Evolutionary conservation across 2,113 vertebrate species (phyloP), one percentile per base, ranked within the genome.

Genomic region (Nestor notabilis): DNA sequence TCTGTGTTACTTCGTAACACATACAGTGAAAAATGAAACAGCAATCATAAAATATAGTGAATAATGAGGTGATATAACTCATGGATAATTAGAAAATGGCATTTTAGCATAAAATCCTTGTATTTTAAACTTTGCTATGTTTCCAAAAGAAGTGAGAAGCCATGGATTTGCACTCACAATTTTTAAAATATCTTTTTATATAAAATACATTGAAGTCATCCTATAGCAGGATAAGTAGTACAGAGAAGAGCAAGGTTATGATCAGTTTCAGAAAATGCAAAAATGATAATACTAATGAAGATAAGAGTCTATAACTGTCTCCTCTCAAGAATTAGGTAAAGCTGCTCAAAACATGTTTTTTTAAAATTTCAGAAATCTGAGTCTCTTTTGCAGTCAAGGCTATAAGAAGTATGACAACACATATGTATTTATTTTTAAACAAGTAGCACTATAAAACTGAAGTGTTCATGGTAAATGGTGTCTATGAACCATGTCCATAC

Each of bases 401-500:
- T 50, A 33, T 25, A 60, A 46, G 11, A 47, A 46, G 5, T 31
- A n/a, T 39, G 15, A 55, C 2, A 74, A 35, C 16, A 3, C 2
- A 21, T 31, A 68, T 7, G 2, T 4, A 39, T 43, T 43, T 60
- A 64, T 87, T 84, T 52, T 29, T 33, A 37, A 66, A 47, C 2
- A 47, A 15, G 8, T 49, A 49, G 0, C 4, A 37, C 28, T 28
- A 29, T 46, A 25, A 69, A 78, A 43, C 5, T 3, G 5, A 70
- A 60, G 5, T 24, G 65, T 31, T 84, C 4, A 50, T 68, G 4
- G 50, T 13, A 79, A 44, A 17, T 37, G 2, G 27, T 58, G 5
- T 27, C 1, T 14, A 46, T 31, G 15, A 16, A 56, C 0, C 1
- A 46, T 44, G 27, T 81, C 14, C 1, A 0, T 55, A 55, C 2